Evolutionary conservation across 2,888 invertebrate genomes (phyloP).

Genomic region (Megamerina dolium): DNA sequence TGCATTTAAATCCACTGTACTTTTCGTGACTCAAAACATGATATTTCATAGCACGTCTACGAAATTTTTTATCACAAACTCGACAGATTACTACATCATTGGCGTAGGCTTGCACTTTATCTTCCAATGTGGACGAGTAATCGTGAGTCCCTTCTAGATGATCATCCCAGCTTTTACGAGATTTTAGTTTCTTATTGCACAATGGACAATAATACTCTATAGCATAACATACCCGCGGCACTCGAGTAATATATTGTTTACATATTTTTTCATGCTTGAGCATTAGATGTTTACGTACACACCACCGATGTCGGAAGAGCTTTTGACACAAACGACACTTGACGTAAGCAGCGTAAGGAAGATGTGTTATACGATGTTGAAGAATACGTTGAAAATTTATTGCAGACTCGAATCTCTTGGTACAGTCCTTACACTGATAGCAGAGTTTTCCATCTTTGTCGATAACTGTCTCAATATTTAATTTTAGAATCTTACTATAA

Average conservation of each 20-base stretch:
- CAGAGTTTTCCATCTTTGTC: conserved; percentile 9
- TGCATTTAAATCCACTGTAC: conserved; percentile 11
- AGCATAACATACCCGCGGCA: too few relatives aligned
- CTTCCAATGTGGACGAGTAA: too few relatives aligned
- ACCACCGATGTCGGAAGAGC: not conserved
- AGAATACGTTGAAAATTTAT: not conserved
- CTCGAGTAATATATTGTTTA: not conserved
- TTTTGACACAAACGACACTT: conserved; percentile 12
- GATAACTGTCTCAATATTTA: conserved; percentile 16
- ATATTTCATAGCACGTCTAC: not conserved
- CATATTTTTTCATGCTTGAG: conserved; percentile 5
- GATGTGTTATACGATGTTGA: conserved; percentile 12
- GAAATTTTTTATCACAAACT: conserved; percentile 2
- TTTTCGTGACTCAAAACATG: conserved; percentile 12
- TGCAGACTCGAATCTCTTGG: conserved; percentile 4
- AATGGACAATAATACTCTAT: conserved; percentile 10
- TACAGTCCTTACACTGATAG: conserved; percentile 13
- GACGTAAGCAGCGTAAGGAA: conserved; percentile 7
- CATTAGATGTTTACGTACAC: conserved; percentile 5
- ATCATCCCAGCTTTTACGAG: conserved; percentile 3
- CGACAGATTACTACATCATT: conserved; percentile 10
- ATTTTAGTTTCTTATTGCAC: conserved; percentile 3
- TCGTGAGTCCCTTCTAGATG: conserved; percentile 14
- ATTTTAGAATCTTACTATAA: conserved; percentile 9
- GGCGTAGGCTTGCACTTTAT: too few relatives aligned